Evolutionary conservation across 30 jellyfish, hydroid and myxozoan genomes (phyloP).

Genomic region (Turritopsis rubra): DNA sequence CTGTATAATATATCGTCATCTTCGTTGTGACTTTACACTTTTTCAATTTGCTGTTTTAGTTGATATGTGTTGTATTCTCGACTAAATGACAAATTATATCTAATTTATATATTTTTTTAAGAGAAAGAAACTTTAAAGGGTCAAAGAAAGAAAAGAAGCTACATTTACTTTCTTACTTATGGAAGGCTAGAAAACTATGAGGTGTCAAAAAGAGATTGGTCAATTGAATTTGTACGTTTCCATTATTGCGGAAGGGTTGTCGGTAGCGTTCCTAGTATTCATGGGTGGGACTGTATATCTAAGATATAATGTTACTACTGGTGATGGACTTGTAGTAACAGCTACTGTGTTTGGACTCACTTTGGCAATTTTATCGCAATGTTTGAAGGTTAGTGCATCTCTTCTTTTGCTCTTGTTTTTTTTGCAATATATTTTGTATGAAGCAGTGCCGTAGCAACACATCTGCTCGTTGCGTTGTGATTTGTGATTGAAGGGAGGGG

Average conservation of each 20-base stretch:
- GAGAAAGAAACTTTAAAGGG: not conserved
- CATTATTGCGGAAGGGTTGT: constrained; percentile 22
- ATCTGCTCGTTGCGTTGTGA: too few relatives aligned
- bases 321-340: constrained; percentile 8
- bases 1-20: too few relatives aligned
- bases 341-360: constrained; percentile 26
- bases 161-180: not conserved
- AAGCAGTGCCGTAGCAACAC: too few relatives aligned
- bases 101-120: too few relatives aligned
- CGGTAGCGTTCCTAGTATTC: constrained; percentile 23
- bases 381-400: not conserved
- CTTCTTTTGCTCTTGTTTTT: too few relatives aligned
- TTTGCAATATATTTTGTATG: too few relatives aligned
- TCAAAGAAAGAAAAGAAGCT: not conserved
- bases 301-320: not conserved
- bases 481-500: too few relatives aligned
- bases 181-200: not conserved
- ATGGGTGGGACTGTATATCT: constrained; percentile 30
- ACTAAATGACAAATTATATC: too few relatives aligned
- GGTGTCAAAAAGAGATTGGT: constrained; percentile 29
- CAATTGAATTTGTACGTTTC: constrained; percentile 18
- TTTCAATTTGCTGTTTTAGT: too few relatives aligned
- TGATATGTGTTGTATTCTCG: too few relatives aligned
- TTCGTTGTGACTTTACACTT: too few relatives aligned
- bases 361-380: constrained; percentile 23